Conservation (phyloP, 2,797 vertebrate species). For the Sebastes cheni region DNA sequence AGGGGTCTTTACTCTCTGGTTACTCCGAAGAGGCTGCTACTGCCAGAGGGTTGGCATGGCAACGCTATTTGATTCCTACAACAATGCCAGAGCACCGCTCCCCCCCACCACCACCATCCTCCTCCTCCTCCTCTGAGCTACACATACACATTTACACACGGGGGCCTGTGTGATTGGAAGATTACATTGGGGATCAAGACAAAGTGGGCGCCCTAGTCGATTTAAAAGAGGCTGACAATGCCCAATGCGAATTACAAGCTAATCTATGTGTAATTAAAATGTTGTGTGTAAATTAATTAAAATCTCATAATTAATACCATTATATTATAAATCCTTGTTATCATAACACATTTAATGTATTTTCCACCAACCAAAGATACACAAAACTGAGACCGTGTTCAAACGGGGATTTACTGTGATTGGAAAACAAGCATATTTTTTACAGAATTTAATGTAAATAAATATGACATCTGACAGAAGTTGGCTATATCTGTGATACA, state of each 20-base stretch:
- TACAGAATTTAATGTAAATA: not conserved
- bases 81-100: conserved; percentile 77
- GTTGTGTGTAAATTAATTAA: conserved; percentile 53
- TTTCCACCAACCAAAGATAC: not conserved
- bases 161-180: conserved; percentile 38
- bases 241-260: conserved; percentile 33
- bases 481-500: not conserved
- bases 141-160: conserved; percentile 19
- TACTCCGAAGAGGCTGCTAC: conserved; percentile 80
- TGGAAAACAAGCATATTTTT: not conserved
- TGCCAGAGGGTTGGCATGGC: conserved; percentile 81
- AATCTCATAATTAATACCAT: conserved; percentile 49
- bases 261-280: conserved; percentile 52
- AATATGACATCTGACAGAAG: not conserved
- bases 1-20: conserved; percentile 80
- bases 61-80: conserved; percentile 85
- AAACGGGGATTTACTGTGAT: not conserved
- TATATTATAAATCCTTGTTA: conserved; percentile 25
- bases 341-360: conserved; percentile 21
- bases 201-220: conserved; percentile 14
- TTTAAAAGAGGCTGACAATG: conserved; percentile 42
- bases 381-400: not conserved
- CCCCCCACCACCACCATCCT: conserved; percentile 32
- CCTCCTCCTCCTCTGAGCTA: conserved; percentile 34
- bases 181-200: conserved; percentile 47